Percentiles rank a stretch among this genome's conserved stretches.
Evolutionary conservation across 2,888 invertebrate species (phyloP).

Genomic region (Acronicta leporina): DNA sequence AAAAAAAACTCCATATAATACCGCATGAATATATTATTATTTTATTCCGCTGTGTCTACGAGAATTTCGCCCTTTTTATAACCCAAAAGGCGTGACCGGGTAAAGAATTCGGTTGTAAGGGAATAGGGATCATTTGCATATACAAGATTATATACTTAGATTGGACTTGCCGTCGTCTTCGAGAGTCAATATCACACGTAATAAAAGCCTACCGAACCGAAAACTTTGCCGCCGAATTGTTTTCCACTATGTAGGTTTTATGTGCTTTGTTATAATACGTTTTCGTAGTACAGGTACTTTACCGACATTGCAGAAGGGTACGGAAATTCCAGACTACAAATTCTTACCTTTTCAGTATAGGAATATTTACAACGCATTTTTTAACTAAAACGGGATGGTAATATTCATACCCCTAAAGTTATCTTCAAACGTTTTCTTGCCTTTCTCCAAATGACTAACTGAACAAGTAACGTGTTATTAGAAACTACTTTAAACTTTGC

Average conservation of each 20-base stretch:
- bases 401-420: slow-evolving; percentile 6
- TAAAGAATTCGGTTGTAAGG: slow-evolving; percentile 78
- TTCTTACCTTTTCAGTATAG: slow-evolving; percentile 2
- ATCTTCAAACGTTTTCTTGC: slow-evolving; percentile 9
- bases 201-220: slow-evolving; percentile 77
- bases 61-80: slow-evolving; percentile 76
- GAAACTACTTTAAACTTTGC: slow-evolving; percentile 42
- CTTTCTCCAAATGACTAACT: slow-evolving; percentile 23
- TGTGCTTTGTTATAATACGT: slow-evolving; percentile 63
- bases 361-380: too few relatives aligned
- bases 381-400: not conserved
- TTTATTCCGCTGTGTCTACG: slow-evolving; percentile 77
- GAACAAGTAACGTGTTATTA: slow-evolving; percentile 25
- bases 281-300: slow-evolving; percentile 54
- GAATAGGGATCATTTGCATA: slow-evolving; percentile 81
- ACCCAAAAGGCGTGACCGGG: slow-evolving; percentile 79
- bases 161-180: slow-evolving; percentile 70
- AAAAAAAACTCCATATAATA: slow-evolving; percentile 62
- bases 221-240: slow-evolving; percentile 77
- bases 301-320: slow-evolving; percentile 14
- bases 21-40: slow-evolving; percentile 78
- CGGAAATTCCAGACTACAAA: slow-evolving; percentile 3
- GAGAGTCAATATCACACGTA: slow-evolving; percentile 82
- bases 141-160: slow-evolving; percentile 82
- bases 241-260: slow-evolving; percentile 72